Evolutionary conservation across 2,113 vertebrate species (phyloP).

Genomic region (Corythaeola cristata): DNA sequence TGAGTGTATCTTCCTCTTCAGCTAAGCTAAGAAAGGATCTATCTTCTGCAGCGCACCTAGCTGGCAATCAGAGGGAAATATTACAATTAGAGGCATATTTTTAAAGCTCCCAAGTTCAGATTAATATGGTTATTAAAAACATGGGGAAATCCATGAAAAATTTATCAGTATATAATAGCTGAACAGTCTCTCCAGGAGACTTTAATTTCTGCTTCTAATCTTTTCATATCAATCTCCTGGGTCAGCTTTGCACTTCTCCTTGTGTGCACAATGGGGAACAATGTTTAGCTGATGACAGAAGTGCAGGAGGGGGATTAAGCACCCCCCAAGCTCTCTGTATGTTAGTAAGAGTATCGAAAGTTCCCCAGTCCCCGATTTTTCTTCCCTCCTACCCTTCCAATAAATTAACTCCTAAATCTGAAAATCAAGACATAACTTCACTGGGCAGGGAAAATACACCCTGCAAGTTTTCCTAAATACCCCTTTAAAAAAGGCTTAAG

Average conservation of each 20-base stretch:
- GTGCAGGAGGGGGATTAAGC: constrained; percentile 35
- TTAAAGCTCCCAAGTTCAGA: not conserved
- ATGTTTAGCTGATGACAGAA: constrained; percentile 55
- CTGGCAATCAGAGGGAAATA: not conserved
- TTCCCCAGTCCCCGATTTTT: not conserved
- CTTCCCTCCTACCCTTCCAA: not conserved
- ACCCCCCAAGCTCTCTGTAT: constrained; percentile 20
- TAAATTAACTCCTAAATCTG: constrained; percentile 40
- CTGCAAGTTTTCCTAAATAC: constrained; percentile 43
- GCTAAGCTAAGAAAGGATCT: not conserved
- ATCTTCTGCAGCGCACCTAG: not conserved
- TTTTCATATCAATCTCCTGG: constrained; percentile 54
- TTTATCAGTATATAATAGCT: constrained; percentile 50
- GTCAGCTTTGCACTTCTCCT: constrained; percentile 56
- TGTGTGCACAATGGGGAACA: constrained; percentile 39
- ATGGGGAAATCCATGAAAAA: constrained; percentile 36
- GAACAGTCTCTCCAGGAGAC: constrained; percentile 52
- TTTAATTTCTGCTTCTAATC: constrained; percentile 64
- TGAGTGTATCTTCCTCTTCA: not conserved
- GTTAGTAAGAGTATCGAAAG: not conserved
- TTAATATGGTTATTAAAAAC: constrained; percentile 19
- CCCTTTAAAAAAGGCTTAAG: constrained; percentile 19
- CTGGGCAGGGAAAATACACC: constrained; percentile 19
- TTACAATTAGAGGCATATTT: not conserved
- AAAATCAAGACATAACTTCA: constrained; percentile 42